These are phyloP conservation scores for Chloropsis cyanopogon DNA, from an alignment of 2,113 vertebrate species.

Conservation along the genomic window DNA sequence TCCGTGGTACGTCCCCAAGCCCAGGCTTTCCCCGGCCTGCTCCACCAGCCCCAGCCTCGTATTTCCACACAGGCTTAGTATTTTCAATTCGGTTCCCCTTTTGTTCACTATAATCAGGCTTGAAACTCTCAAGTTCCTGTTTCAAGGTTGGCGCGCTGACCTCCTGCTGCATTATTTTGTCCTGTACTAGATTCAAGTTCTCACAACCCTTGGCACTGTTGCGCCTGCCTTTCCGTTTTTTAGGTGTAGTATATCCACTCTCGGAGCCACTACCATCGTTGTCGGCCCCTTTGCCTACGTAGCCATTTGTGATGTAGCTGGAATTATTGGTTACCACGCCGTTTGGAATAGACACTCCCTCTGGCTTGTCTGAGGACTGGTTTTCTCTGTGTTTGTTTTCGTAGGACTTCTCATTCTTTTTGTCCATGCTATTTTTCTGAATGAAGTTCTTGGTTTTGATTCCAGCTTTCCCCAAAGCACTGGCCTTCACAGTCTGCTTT, in stretches of 20 bases:
- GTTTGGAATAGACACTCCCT: conserved; percentile 83
- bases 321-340: conserved; percentile 82
- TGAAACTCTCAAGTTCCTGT: conserved; percentile 80
- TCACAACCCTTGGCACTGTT: conserved; percentile 87
- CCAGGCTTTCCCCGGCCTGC: conserved; percentile 72
- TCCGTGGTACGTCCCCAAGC: conserved; percentile 80
- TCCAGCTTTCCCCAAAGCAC: conserved; percentile 79
- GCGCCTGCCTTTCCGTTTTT: conserved; percentile 89
- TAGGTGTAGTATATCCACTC: conserved; percentile 92
- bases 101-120: conserved; percentile 79
- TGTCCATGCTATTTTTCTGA: conserved; percentile 92
- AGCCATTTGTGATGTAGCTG: conserved; percentile 90
- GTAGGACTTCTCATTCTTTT: conserved; percentile 86
- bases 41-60: conserved; percentile 74
- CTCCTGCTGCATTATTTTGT: conserved; percentile 85
- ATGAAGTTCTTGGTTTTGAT: conserved; percentile 85
- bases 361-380: conserved; percentile 82
- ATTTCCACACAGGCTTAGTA: conserved; percentile 80
- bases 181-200: conserved; percentile 82
- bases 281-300: conserved; percentile 83
- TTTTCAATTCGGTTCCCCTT: conserved; percentile 77
- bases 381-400: conserved; percentile 84
- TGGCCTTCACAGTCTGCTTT: conserved; percentile 73
- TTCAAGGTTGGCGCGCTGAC: conserved; percentile 67
- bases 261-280: conserved; percentile 94